A percentile compares a stretch with the other conserved stretches of the same genome.
phyloP scores from a whole-genome alignment of 1,140 invertebrate species.

The Bombus picipes region DNA sequence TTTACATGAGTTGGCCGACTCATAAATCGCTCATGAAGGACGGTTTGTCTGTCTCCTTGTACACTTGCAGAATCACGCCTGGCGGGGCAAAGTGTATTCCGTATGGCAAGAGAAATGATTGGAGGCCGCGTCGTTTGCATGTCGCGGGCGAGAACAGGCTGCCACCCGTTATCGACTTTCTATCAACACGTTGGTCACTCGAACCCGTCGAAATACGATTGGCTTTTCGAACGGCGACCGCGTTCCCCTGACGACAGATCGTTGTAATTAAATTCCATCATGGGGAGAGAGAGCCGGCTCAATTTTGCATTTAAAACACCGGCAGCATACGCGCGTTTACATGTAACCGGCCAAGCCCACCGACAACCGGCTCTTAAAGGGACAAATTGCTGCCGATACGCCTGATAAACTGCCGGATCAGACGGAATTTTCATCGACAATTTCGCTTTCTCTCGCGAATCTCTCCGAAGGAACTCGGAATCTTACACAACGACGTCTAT shows the following conservation, averaged over 20 bases:
- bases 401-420: background rate
- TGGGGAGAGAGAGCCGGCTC: background rate
- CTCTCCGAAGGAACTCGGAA: background rate
- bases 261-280: slow-evolving; percentile 51
- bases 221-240: slow-evolving; percentile 37
- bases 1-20: background rate
- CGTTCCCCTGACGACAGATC: slow-evolving; percentile 32
- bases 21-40: slow-evolving; percentile 29
- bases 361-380: background rate
- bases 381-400: background rate
- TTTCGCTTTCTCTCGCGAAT: background rate
- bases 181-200: slow-evolving; percentile 49
- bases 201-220: slow-evolving; percentile 54
- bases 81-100: background rate
- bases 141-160: slow-evolving; percentile 34
- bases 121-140: slow-evolving; percentile 40
- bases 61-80: slow-evolving; percentile 17
- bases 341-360: background rate
- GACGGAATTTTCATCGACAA: background rate
- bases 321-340: slow-evolving; percentile 12
- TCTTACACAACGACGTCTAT: too few relatives aligned
- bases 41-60: slow-evolving; percentile 21
- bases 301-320: slow-evolving; percentile 53
- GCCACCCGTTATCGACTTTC: slow-evolving; percentile 54
- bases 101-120: slow-evolving; percentile 41